Evolutionary conservation across 2,888 invertebrate genomes (phyloP).

Genomic region (Athalia circularis): DNA sequence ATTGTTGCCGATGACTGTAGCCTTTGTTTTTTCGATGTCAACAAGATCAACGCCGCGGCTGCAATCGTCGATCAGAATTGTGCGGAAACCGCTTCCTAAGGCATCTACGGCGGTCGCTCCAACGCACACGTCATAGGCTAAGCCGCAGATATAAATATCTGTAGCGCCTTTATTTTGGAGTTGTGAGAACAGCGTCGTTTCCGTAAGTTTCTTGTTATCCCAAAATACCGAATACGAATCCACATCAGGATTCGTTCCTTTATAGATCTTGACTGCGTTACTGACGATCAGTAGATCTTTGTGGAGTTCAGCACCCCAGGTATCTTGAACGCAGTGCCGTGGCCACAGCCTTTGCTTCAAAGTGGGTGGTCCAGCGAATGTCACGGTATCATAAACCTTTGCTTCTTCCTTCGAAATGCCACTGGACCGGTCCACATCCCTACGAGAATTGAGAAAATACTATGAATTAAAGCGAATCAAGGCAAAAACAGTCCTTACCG

Average conservation of each 20-base stretch:
- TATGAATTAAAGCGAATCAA: neutral
- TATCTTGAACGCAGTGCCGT: slow-evolving; percentile 95
- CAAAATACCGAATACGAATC: slow-evolving; percentile 99
- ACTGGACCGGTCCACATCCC: slow-evolving; percentile 69
- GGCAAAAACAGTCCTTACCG: slow-evolving; percentile 60
- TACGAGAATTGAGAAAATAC: slow-evolving; percentile 47
- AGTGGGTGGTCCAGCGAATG: slow-evolving; percentile 90
- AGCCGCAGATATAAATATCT: slow-evolving; percentile 95
- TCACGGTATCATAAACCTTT: slow-evolving; percentile 92
- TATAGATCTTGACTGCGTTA: slow-evolving; percentile 87
- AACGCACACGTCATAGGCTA: slow-evolving; percentile 97
- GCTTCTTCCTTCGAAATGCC: slow-evolving; percentile 79
- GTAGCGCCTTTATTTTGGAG: slow-evolving; percentile 88
- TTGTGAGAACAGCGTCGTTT: slow-evolving; percentile 89
- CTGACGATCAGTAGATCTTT: slow-evolving; percentile 90
- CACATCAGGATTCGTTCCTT: slow-evolving; percentile 95
- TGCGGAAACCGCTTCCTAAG: slow-evolving; percentile 92
- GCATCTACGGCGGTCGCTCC: slow-evolving; percentile 93
- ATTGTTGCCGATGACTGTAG: slow-evolving; percentile 83
- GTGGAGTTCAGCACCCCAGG: slow-evolving; percentile 96
- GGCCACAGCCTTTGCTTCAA: slow-evolving; percentile 96
- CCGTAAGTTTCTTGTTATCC: slow-evolving; percentile 95
- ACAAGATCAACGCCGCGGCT: slow-evolving; percentile 90
- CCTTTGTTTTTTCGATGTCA: slow-evolving; percentile 89
- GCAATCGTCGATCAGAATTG: slow-evolving; percentile 92